These are phyloP conservation scores for Crocodylus rhombifer DNA, from an alignment of 2,797 vertebrate species.

Conservation along the genomic window DNA sequence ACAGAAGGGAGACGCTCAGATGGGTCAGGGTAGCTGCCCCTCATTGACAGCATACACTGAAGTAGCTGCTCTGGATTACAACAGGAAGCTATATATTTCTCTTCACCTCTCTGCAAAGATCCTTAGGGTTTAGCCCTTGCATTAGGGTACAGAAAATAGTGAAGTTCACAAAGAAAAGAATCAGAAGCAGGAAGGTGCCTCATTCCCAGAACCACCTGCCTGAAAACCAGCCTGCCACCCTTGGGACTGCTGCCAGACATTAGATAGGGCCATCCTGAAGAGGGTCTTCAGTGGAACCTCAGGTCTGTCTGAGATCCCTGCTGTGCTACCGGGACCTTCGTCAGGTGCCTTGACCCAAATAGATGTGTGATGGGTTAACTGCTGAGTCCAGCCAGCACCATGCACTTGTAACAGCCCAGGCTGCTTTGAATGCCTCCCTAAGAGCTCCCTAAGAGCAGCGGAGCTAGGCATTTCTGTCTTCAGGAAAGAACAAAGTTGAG, in stretches of 20 bases:
- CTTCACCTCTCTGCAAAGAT: not conserved
- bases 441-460: not conserved
- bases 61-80: not conserved
- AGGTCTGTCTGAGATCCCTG: too few species aligned
- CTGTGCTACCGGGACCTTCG: not conserved
- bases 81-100: not conserved
- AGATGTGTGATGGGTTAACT: not conserved
- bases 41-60: not conserved
- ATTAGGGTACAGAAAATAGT: not conserved
- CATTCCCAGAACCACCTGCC: not conserved
- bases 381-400: not conserved
- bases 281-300: not conserved
- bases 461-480: rapidly evolving
- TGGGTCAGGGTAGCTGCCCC: not conserved
- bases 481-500: not conserved
- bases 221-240: not conserved
- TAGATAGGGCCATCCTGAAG: not conserved
- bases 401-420: not conserved
- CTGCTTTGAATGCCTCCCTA: not conserved
- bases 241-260: not conserved
- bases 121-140: not conserved
- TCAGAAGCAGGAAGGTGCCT: not conserved
- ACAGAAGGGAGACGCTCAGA: not conserved
- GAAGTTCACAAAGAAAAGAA: not conserved
- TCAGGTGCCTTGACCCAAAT: not conserved